Base-by-base conservation (phyloP, 2,888 invertebrate species). In the Plemyria rubiginata region DNA sequence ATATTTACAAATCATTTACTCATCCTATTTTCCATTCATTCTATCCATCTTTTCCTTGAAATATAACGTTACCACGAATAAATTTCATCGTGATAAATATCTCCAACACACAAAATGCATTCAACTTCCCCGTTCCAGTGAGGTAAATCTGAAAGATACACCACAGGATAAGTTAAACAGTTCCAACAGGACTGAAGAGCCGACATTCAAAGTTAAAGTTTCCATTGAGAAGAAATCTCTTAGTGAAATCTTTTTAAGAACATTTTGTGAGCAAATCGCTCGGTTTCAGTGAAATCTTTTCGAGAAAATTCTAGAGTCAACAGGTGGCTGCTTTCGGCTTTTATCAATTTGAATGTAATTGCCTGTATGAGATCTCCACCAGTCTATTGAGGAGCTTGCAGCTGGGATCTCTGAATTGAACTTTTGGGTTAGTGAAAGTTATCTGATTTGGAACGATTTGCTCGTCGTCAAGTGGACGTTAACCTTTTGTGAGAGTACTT, bases 301-400 rank as follows among this genome's bases (percentile, higher is more conserved):
- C 77, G 80, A 79, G 83, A 79, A 84, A 82, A 79, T 78, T 72
- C 77, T 53, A 22, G 68, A 75, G 76, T 80, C 89, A 91, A 92
- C 92, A 92, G 91, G 92, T 92, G 88, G 88, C 77, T 77, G 45
- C 57, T 57, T 65, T 65, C 36, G 46, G 60, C 54, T 86, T 87
- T 86, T 85, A 82, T 80, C 84, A 86, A 86, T 88, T 86, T 83
- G 80, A 85, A 87, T 87, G 85, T 87, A 87, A 90, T 87, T 86
- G 86, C 80, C 77, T 79, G 80, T 82, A 69, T 73, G 70, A 66
- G 63, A 67, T 70, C 65, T 68, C 70, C 63, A 50, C 57, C 67
- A 67, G 65, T 68, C 67, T 58, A 71, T 71, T 70, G 70, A 70
- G 62, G 48, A 54, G 63, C 59, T 62, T 69, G 67, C 70, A 71